Percentiles rank a stretch among this genome's conserved stretches.
These are phyloP conservation scores for Loris lydekkerianus DNA, from an alignment of 2,797 vertebrate genomes.

Conservation along the genomic window DNA sequence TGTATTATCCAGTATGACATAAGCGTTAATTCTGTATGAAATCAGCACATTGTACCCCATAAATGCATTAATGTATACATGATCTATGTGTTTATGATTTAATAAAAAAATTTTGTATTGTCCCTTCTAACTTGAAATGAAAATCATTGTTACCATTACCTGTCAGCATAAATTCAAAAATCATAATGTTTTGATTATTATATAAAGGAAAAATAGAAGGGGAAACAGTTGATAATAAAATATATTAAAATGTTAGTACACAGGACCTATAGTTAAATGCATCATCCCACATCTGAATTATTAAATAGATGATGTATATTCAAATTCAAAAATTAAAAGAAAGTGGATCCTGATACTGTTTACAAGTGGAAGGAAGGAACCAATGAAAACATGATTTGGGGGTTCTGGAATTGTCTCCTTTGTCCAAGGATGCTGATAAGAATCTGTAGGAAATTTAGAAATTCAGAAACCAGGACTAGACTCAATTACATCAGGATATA, in stretches of 20 bases:
- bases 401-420: not conserved
- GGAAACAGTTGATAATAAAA: constrained; percentile 10
- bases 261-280: not conserved
- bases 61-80: too few relatives aligned
- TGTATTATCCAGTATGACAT: too few relatives aligned
- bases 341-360: not conserved
- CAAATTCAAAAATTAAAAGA: constrained; percentile 4
- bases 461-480: too few relatives aligned
- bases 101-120: not conserved
- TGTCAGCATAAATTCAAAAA: not conserved
- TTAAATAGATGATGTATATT: not conserved
- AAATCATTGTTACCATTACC: constrained; percentile 35
- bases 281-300: not conserved
- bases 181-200: not conserved
- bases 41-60: too few relatives aligned
- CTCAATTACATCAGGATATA: too few relatives aligned
- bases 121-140: constrained; percentile 11
- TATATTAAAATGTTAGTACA: not conserved
- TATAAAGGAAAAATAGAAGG: constrained; percentile 26
- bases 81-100: too few relatives aligned
- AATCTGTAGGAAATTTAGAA: not conserved
- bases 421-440: not conserved
- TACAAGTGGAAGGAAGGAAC: not conserved
- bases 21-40: too few relatives aligned
- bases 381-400: not conserved